phyloP scores from a whole-genome alignment of 2,113 vertebrate species.

The Leiothrix lutea region DNA sequence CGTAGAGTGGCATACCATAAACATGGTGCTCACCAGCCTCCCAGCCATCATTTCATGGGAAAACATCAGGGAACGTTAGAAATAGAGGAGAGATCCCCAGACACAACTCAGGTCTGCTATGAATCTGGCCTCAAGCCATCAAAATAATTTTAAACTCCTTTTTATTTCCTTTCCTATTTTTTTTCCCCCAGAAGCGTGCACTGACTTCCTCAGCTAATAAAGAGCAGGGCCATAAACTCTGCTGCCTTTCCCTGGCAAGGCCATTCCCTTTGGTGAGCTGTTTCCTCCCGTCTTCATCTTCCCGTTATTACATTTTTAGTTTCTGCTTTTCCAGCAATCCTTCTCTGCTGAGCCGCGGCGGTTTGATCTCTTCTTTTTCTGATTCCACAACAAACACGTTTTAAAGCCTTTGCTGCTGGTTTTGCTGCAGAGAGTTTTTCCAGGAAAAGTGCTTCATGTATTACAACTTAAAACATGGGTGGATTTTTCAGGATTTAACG shows the following conservation, averaged over 20 bases:
- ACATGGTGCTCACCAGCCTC: background rate
- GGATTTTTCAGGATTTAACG: slow-evolving; percentile 49
- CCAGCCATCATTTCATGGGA: background rate
- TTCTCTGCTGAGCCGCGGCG: background rate
- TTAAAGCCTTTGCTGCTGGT: slow-evolving; percentile 36
- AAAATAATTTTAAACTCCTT: slow-evolving; percentile 38
- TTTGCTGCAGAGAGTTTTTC: slow-evolving; percentile 10
- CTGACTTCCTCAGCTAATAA: slow-evolving; percentile 37
- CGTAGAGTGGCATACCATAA: background rate
- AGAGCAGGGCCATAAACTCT: slow-evolving; percentile 8
- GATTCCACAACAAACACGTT: slow-evolving; percentile 51
- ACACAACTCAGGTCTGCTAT: background rate
- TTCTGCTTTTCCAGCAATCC: slow-evolving; percentile 52
- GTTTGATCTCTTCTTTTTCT: slow-evolving; percentile 45
- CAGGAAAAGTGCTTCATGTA: slow-evolving; percentile 41
- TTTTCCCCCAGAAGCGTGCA: accelerated
- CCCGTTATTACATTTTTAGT: slow-evolving; percentile 27
- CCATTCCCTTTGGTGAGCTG: slow-evolving; percentile 21
- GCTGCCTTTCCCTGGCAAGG: slow-evolving; percentile 12
- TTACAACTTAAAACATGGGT: slow-evolving; percentile 44
- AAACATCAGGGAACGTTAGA: background rate
- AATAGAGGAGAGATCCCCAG: slow-evolving; percentile 24
- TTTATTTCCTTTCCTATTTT: slow-evolving; percentile 38
- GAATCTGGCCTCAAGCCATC: slow-evolving; percentile 19
- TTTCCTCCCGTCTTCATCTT: slow-evolving; percentile 28